Evolutionary conservation across 2,888 invertebrate species (phyloP).

Genomic region (Troides oblongomaculatus): DNA sequence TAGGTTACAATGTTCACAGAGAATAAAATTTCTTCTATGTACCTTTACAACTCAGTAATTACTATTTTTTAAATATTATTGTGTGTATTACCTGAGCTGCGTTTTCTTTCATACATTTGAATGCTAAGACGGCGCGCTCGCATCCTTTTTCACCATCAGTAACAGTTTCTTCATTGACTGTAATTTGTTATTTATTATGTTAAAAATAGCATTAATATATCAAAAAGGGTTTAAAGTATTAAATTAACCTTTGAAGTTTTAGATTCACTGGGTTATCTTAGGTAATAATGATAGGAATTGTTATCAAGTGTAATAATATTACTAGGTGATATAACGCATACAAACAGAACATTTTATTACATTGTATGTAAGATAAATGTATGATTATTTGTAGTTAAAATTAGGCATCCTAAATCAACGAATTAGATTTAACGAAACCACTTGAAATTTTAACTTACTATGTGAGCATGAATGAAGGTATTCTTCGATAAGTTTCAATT

Average conservation of each 20-base stretch:
- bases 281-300: background rate
- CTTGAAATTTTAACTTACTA: slow-evolving; percentile 42
- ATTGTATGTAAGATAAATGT: background rate
- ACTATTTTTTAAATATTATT: background rate
- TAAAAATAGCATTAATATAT: background rate
- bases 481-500: slow-evolving; percentile 54
- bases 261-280: background rate
- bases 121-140: slow-evolving; percentile 58
- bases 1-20: too few relatives aligned
- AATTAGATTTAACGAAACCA: background rate
- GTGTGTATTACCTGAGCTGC: slow-evolving; percentile 54
- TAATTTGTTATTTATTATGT: slow-evolving; percentile 25
- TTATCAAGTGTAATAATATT: background rate
- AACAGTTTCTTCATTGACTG: slow-evolving; percentile 61
- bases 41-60: too few relatives aligned
- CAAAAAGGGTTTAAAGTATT: too few relatives aligned
- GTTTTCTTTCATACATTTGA: slow-evolving; percentile 64
- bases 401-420: background rate
- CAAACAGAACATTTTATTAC: background rate
- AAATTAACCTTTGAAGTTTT: background rate
- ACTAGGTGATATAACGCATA: too few relatives aligned
- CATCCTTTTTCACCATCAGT: slow-evolving; percentile 67
- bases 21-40: too few relatives aligned
- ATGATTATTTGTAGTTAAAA: background rate
- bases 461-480: slow-evolving; percentile 61